Evolutionary conservation across 1,140 invertebrate genomes (phyloP), one percentile per base, ranked within the genome.

Genomic region (Apis laboriosa): DNA sequence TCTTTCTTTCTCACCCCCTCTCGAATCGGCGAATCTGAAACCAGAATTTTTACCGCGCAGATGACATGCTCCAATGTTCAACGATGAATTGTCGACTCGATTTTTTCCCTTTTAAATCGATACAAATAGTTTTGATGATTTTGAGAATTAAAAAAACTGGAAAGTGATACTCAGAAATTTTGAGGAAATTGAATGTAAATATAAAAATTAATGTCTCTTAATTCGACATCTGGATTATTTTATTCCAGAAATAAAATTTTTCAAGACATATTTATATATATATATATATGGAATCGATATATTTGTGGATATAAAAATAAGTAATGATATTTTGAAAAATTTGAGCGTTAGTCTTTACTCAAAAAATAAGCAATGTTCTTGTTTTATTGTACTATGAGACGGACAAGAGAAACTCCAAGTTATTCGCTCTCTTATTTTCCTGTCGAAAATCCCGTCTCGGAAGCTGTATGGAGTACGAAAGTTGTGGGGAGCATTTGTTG

Each of bases 21-120:
- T 72, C 51, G 60, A 66, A 49, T 34, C 58, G 28, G 58, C 84
- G 80, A 86, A 74, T 73, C 68, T 79, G 61, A 86, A 83, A 83
- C 68, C 70, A 64, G 68, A 61, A 63, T 86, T 86, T 43, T 74
- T 51, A 11, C 56, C 28, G 63, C 49, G 53, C 61, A 71, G 72
- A 72, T 64, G 68, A 74, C 55, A 63, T 43, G 17, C 19, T 17
- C 24, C 12, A 51, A 11, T 13, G 9, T 51, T 58, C 72, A 58
- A 53, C 55, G 64, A 61, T 68, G n/a, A 56, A 28, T 21, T 51
- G 13, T 53, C n/a, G 1, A 8, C 43, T 12, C 43, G 7, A 51
- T 24, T 49, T 70, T 24, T 15, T 5, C 9, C 21, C 34, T 15
- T 11, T 15, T 13, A 13, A 43, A 43, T 66, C 64, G 28, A 34